phyloP scores from a whole-genome alignment of 2,888 invertebrate species.

The Ichneumoninae sp. region DNA sequence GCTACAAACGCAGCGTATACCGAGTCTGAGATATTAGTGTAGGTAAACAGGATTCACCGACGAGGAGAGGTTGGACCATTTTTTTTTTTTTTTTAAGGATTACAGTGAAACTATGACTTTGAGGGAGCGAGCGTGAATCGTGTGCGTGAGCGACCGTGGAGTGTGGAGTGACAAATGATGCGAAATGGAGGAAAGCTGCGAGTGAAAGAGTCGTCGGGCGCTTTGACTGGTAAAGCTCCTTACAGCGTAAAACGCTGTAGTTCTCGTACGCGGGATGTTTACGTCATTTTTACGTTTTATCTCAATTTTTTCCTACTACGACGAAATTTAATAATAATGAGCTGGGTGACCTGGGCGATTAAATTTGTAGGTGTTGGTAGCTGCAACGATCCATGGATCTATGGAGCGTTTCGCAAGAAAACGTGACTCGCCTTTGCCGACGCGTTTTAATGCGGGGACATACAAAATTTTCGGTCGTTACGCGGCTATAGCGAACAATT shows the following conservation, averaged over 20 bases:
- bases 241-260: neutral
- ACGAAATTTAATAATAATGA: too few species aligned
- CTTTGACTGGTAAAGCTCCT: neutral
- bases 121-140: neutral
- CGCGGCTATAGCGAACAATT: too few species aligned
- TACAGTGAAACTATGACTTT: conserved; percentile 9
- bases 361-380: too few species aligned
- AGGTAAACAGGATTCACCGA: conserved; percentile 43
- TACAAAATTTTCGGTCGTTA: too few species aligned
- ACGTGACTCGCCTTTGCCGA: too few species aligned
- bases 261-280: neutral
- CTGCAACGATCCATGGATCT: too few species aligned
- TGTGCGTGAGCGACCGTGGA: neutral
- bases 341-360: too few species aligned
- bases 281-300: neutral
- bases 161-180: neutral
- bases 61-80: neutral
- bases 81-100: conserved; percentile 45
- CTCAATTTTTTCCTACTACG: too few species aligned
- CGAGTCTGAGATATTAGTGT: conserved; percentile 55
- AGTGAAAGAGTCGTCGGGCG: neutral
- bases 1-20: conserved; percentile 45
- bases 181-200: neutral
- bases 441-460: too few species aligned
- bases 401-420: too few species aligned